phyloP scores from a whole-genome alignment of 1,140 invertebrate species.

The Theocolax elegans region DNA sequence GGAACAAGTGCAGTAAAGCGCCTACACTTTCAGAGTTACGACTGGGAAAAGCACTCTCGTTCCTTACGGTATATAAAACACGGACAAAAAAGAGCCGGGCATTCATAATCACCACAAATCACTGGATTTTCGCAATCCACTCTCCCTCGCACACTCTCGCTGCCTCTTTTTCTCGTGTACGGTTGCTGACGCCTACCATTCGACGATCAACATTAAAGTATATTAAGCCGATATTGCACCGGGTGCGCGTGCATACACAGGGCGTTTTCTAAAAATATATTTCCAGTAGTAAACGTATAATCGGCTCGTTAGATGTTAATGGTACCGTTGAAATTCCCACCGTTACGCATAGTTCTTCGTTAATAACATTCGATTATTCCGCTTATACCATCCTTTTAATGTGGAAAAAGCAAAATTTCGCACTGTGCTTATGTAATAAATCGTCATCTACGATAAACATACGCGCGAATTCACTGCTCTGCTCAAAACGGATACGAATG shows the following conservation, averaged over 20 bases:
- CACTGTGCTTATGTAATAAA: too few relatives aligned
- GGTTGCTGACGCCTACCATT: too few relatives aligned
- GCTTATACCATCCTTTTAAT: not conserved
- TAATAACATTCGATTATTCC: not conserved
- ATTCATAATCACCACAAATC: not conserved
- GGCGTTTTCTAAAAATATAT: conserved; percentile 4
- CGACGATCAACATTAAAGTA: conserved; percentile 5
- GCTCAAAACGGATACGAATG: too few relatives aligned
- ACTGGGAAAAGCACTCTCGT: too few relatives aligned
- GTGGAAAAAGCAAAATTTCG: too few relatives aligned
- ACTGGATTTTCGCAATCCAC: not conserved
- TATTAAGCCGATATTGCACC: conserved; percentile 18
- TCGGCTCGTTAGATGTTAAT: conserved; percentile 15
- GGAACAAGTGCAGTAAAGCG: too few relatives aligned
- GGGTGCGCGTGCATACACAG: not conserved
- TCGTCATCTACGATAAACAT: too few relatives aligned
- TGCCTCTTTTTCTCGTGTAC: too few relatives aligned
- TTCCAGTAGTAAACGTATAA: not conserved
- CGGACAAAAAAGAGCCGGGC: not conserved
- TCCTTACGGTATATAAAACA: too few relatives aligned
- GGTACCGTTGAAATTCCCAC: not conserved
- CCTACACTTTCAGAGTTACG: too few relatives aligned
- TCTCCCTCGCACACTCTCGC: not conserved
- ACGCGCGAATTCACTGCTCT: too few relatives aligned
- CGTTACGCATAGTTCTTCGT: not conserved